Base-by-base conservation (phyloP, 2,113 vertebrate genomes). In the Cyanoramphus novaezelandiae region DNA sequence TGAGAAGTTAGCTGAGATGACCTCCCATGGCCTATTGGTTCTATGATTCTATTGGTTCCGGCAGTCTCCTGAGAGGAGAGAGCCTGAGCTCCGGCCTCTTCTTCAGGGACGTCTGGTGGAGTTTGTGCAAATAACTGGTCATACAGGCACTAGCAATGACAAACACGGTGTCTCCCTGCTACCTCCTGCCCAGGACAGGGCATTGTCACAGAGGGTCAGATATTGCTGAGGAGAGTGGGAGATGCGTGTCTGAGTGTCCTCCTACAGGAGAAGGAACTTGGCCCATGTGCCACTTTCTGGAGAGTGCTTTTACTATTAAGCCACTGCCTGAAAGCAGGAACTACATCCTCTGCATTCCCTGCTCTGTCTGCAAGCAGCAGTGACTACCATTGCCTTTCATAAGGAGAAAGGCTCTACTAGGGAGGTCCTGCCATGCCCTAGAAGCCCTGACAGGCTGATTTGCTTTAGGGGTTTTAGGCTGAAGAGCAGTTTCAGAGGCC, bases 311-410 rank as follows among this genome's bases (percentile, higher is more conserved):
- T 31, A 21, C 24, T 49, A 37, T 13, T 10, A 13, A 17, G 10
- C 35, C 53, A 7, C 50, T 53, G 80, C 67, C 81, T 71, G 5
- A 3, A 49, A 50, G 50, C 13, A 47, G 50, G 55, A 81, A n/a
- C 33, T 60, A 47, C 19, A 18, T 81, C 76, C 43, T 35, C 46
- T 43, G 1, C 37, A 29, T 75, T 4, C 33, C 75, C 49, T 17
- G 53, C 49, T 76, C 28, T 44, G 33, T 19, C 79, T 70, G 80
- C 0, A 0, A 74, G 72, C 41, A 33, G 44, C 17, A n/a, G 24
- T 0, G 0, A 31, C 67, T 47, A 6, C 62, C 1, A 0, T 35
- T 35, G 6, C 49, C 46, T 62, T 55, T 53, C 49, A 12, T 23
- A 33, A 86, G 53, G 46, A 92, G 46, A 14, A 59, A 14, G 27